A percentile compares a stretch with the other conserved stretches of the same genome.
Evolutionary conservation across 2,888 invertebrate species (phyloP).

Genomic region (Nudaria mundana): DNA sequence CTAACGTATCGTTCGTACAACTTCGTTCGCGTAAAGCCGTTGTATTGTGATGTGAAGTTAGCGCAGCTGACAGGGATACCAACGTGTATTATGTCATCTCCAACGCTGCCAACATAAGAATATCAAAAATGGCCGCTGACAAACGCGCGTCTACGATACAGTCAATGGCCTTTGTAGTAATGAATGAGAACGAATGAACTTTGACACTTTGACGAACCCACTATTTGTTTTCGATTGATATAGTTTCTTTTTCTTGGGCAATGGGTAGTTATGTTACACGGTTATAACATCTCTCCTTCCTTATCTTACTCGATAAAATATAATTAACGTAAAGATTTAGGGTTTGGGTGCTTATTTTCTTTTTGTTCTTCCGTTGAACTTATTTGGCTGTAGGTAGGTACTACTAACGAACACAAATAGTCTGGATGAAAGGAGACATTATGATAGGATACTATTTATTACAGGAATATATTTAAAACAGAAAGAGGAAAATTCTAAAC

Average conservation of each 20-base stretch:
- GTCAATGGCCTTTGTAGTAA: slow-evolving; percentile 64
- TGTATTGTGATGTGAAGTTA: slow-evolving; percentile 59
- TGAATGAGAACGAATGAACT: slow-evolving; percentile 59
- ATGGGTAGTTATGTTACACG: slow-evolving; percentile 14
- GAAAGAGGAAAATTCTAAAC: no score
- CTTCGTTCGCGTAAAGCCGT: slow-evolving; percentile 55
- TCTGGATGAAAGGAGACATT: no score
- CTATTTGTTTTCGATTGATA: slow-evolving; percentile 46
- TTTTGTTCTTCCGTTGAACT: background rate
- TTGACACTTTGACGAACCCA: slow-evolving; percentile 55
- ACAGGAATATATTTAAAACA: no score
- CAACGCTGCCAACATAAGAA: slow-evolving; percentile 25
- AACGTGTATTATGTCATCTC: slow-evolving; percentile 22
- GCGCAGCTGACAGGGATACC: slow-evolving; percentile 27
- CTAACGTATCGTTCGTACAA: slow-evolving; percentile 66
- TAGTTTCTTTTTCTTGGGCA: slow-evolving; percentile 32
- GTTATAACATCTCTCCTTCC: no score
- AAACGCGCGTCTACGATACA: slow-evolving; percentile 21
- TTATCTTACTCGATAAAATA: no score
- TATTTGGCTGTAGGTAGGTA: no score
- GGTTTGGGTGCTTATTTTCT: background rate
- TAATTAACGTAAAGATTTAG: slow-evolving; percentile 2
- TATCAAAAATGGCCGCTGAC: slow-evolving; percentile 23
- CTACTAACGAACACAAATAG: no score
- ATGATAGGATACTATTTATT: no score